Percentiles rank a stretch among this genome's conserved stretches.
Conservation (phyloP, 2,888 invertebrate species). For the Adineta ricciae region DNA sequence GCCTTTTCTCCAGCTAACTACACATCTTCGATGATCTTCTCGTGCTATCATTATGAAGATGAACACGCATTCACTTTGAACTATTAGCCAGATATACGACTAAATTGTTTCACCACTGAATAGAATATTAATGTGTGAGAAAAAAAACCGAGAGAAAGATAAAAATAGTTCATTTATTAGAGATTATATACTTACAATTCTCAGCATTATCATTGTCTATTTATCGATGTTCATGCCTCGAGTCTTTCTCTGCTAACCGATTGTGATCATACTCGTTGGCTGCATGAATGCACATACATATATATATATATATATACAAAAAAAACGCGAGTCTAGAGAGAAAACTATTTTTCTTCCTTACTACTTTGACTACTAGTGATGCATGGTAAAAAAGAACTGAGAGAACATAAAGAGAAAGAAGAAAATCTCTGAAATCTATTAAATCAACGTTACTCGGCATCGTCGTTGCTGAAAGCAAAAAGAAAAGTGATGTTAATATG, state of each 20-base stretch:
- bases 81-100: neutral
- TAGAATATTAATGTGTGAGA: neutral
- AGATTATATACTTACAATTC: neutral
- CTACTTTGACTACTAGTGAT: neutral
- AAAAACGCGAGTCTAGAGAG: neutral
- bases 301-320: neutral
- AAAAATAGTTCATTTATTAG: neutral
- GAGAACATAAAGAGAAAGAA: neutral
- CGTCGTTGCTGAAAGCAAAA: neutral
- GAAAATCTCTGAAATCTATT: conserved; percentile 3
- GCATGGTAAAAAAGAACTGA: neutral
- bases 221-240: neutral
- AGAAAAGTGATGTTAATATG: neutral
- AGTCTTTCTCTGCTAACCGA: neutral
- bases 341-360: neutral
- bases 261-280: neutral
- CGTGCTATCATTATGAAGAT: neutral
- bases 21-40: neutral
- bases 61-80: neutral
- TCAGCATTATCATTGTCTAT: neutral
- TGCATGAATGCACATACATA: neutral
- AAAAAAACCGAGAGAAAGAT: neutral
- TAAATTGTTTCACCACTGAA: neutral
- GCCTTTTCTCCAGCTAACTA: neutral
- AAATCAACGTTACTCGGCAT: neutral